These are phyloP conservation scores for Apotomis betuletana DNA, from an alignment of 2,888 invertebrate species.

Conservation along the genomic window DNA sequence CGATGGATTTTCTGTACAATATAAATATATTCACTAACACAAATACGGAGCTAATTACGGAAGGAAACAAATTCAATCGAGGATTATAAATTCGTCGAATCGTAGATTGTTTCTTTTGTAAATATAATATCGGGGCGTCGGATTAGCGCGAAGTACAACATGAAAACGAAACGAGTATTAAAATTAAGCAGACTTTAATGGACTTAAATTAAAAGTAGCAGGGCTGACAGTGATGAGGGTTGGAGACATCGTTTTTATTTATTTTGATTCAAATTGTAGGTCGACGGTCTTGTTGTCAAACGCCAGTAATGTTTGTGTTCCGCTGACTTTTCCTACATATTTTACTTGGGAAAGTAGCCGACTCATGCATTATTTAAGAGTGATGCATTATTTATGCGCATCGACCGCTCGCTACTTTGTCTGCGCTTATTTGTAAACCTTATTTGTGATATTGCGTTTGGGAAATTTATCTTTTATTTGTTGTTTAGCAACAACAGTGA, in stretches of 20 bases:
- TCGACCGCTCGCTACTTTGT: slow-evolving; percentile 49
- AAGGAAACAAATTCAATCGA: slow-evolving; percentile 26
- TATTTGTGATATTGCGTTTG: slow-evolving; percentile 47
- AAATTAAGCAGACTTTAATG: slow-evolving; percentile 54
- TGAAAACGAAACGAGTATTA: slow-evolving; percentile 35
- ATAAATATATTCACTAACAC: neutral
- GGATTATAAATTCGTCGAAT: slow-evolving; percentile 20
- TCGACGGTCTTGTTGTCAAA: slow-evolving; percentile 35
- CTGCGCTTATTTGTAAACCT: slow-evolving; percentile 49
- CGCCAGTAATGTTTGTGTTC: slow-evolving; percentile 41
- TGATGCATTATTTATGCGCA: slow-evolving; percentile 61
- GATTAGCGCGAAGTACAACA: slow-evolving; percentile 17
- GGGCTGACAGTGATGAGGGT: slow-evolving; percentile 67
- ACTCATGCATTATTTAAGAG: slow-evolving; percentile 42
- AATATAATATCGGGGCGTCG: slow-evolving; percentile 21
- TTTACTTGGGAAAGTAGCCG: slow-evolving; percentile 39
- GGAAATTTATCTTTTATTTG: slow-evolving; percentile 26
- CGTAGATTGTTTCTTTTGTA: slow-evolving; percentile 29
- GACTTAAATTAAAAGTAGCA: slow-evolving; percentile 67
- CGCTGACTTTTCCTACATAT: slow-evolving; percentile 41
- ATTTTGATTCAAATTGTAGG: slow-evolving; percentile 51
- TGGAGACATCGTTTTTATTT: slow-evolving; percentile 48
- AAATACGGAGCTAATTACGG: slow-evolving; percentile 25
- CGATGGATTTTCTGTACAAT: slow-evolving; percentile 2
- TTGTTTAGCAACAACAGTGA: slow-evolving; percentile 12